phyloP scores from a whole-genome alignment of 2,888 invertebrate genomes.

The Eledone cirrhosa region DNA sequence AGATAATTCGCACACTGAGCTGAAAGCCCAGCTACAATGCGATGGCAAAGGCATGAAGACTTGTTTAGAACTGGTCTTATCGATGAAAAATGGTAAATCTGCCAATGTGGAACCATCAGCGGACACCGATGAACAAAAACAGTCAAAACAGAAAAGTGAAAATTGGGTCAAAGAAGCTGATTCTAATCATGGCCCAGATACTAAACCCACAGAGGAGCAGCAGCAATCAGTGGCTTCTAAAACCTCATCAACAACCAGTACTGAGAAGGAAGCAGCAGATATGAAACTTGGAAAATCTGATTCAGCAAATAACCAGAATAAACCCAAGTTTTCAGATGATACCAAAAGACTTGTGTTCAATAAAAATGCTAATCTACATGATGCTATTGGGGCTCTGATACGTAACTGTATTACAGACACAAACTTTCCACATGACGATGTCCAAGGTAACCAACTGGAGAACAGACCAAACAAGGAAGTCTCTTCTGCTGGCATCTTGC shows the following conservation, averaged over 20 bases:
- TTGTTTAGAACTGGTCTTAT: constrained; percentile 27
- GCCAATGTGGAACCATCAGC: constrained; percentile 26
- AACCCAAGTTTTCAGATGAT: constrained; percentile 25
- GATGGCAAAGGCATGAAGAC: constrained; percentile 30
- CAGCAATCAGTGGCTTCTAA: not conserved
- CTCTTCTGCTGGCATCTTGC: not conserved
- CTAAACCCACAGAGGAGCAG: not conserved
- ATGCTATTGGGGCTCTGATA: constrained; percentile 24
- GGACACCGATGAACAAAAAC: constrained; percentile 20
- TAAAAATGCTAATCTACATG: constrained; percentile 24
- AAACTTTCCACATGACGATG: constrained; percentile 16
- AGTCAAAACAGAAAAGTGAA: constrained; percentile 10
- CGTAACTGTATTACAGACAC: constrained; percentile 26
- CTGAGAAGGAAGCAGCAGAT: constrained; percentile 20
- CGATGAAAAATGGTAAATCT: constrained; percentile 30
- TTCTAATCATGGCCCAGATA: constrained; percentile 4
- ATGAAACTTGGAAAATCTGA: constrained; percentile 28
- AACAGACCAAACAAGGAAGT: not conserved
- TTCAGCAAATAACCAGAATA: constrained; percentile 14
- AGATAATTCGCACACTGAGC: constrained; percentile 27
- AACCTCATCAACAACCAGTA: not conserved
- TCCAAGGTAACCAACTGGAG: not conserved
- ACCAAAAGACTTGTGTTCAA: constrained; percentile 24
- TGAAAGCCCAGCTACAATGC: constrained; percentile 29
- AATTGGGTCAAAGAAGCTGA: constrained; percentile 7